Percentiles rank a stretch among this genome's conserved stretches.
phyloP scores from a whole-genome alignment of 2,113 vertebrate genomes.

The Tyrannus savana region DNA sequence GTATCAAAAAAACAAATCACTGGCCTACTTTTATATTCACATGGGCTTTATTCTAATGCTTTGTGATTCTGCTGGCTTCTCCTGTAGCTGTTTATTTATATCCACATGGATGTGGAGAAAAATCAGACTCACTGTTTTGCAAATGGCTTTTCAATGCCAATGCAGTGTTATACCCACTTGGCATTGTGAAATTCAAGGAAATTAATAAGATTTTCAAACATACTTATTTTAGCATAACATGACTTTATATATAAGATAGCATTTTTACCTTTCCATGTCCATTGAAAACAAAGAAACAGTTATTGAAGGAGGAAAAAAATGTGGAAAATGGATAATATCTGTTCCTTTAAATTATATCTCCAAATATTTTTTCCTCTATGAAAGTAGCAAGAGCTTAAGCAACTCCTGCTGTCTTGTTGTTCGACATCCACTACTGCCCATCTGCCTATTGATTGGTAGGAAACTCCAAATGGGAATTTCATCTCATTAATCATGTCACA shows the following conservation, averaged over 20 bases:
- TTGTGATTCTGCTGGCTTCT: not conserved
- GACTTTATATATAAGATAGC: not conserved
- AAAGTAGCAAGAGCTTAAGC: slow-evolving; percentile 70
- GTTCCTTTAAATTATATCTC: slow-evolving; percentile 66
- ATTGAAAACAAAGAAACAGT: not conserved
- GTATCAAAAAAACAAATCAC: not conserved
- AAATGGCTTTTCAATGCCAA: not conserved
- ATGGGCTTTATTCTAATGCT: not conserved
- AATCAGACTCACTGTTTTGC: not conserved
- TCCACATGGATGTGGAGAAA: not conserved
- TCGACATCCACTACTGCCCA: slow-evolving; percentile 74
- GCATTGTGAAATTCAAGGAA: not conserved
- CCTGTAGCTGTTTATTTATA: not conserved
- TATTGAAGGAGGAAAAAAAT: not conserved
- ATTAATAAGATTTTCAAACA: not conserved
- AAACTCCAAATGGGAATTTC: slow-evolving; percentile 79
- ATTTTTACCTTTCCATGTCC: not conserved
- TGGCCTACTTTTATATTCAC: not conserved
- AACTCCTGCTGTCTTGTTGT: slow-evolving; percentile 75
- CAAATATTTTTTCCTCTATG: slow-evolving; percentile 36
- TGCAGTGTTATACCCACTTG: not conserved
- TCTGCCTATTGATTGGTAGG: slow-evolving; percentile 79
- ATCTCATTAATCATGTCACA: slow-evolving; percentile 83
- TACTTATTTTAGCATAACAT: not conserved
- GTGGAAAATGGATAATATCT: not conserved